phyloP scores from a whole-genome alignment of 2,797 vertebrate species.

The Brotula barbata region DNA sequence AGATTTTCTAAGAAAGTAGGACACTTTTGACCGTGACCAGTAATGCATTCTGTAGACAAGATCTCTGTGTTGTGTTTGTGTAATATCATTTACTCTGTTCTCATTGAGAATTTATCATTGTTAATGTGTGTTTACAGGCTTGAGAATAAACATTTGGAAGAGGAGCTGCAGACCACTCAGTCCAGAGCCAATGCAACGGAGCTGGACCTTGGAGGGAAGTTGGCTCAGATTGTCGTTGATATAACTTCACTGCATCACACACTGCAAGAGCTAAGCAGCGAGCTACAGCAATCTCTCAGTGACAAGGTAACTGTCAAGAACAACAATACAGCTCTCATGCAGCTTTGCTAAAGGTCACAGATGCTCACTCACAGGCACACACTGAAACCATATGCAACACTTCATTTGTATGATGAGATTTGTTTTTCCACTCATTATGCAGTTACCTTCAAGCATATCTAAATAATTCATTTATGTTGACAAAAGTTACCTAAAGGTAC shows the following conservation, averaged over 20 bases:
- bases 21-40: no score
- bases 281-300: slow-evolving; percentile 70
- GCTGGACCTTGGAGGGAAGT: slow-evolving; percentile 75
- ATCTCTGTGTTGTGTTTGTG: no score
- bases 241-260: slow-evolving; percentile 76
- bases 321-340: neutral
- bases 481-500: no score
- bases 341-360: neutral
- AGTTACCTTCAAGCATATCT: no score
- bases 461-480: neutral
- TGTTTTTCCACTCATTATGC: no score
- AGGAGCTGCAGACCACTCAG: slow-evolving; percentile 74
- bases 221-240: slow-evolving; percentile 75
- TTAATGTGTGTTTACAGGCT: slow-evolving; percentile 55
- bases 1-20: no score
- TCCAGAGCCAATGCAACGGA: slow-evolving; percentile 61
- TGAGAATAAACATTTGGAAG: slow-evolving; percentile 67
- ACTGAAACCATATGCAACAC: no score
- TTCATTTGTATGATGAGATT: no score
- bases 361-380: no score
- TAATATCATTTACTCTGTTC: no score
- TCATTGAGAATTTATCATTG: neutral
- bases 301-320: slow-evolving; percentile 72
- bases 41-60: no score
- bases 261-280: slow-evolving; percentile 75